Conservation (phyloP, 2,113 vertebrate species). For the Pituophis catenifer region DNA sequence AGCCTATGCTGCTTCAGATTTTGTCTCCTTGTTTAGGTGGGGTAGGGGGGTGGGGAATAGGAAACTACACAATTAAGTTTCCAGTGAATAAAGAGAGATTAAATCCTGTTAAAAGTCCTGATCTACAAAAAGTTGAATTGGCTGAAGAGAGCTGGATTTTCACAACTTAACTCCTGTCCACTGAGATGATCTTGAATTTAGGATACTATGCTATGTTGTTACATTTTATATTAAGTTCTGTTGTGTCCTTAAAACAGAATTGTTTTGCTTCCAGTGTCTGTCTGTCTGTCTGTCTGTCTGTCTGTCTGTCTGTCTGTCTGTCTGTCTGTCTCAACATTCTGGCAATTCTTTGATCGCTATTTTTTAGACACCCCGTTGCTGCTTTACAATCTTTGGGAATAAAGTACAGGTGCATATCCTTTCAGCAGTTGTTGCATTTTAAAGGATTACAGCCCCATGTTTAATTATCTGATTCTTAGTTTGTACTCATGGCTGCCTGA, state of each 20-base stretch:
- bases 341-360: neutral
- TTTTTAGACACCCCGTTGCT: neutral
- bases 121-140: neutral
- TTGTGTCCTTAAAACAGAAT: slow-evolving; percentile 19
- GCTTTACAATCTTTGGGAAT: neutral
- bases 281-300: neutral
- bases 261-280: slow-evolving; percentile 22
- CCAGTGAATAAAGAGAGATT: neutral
- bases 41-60: no score
- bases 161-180: neutral
- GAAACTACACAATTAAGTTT: neutral
- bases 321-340: neutral
- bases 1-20: neutral
- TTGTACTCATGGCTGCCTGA: neutral
- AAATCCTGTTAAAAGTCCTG: neutral
- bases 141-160: neutral
- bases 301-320: slow-evolving; percentile 38
- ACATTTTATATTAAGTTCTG: neutral
- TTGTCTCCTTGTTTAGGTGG: neutral
- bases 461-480: slow-evolving; percentile 15
- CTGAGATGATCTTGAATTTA: neutral
- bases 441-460: neutral
- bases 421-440: neutral
- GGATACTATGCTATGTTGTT: neutral
- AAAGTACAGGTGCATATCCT: neutral